Evolutionary conservation across 2,888 invertebrate species (phyloP), one percentile per base, ranked within the genome.

Genomic region (Athetis lepigone): DNA sequence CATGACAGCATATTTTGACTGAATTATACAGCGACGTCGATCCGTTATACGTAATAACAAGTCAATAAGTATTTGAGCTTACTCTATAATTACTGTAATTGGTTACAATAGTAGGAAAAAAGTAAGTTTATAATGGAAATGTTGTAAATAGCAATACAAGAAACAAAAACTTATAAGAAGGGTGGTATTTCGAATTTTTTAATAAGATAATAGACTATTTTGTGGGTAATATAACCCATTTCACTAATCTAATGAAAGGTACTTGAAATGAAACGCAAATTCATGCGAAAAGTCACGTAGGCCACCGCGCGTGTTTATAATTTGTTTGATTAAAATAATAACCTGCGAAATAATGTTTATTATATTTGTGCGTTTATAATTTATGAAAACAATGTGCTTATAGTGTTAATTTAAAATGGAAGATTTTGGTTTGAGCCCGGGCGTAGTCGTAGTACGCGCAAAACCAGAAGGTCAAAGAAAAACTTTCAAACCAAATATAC

Each of bases 401-500:
- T 47, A 73, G 47, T 29, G 25, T 54, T 39, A 13, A 13, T 6
- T 2, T 19, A 29, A 75, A 65, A 94, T 94, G 94, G 94, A 92
- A 79, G 91, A 91, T 75, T 87, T 90, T 52, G 80, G 74, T 50
- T 75, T 85, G 56, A 90, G 85, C 61, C 89, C 93, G 1, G 92
- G 93, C 56, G 95, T 95, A 11, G 94, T 98, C 2, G 96, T 98
- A 8, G 96, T 98, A 4, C 97, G 97, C 69, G 98, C 98, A 3
- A 98, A 97, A 90, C 97, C 97, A 13, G 94, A 94, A 83, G 93
- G 94, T 23, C 96, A 96, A 80, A 95, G 98, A 70, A 98, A 97
- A 92, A 96, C 98, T 43, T 98, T 98, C 83, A 97, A 97, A 90
- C 96, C 97, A 0, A 96, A 96, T 56, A 95, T 96, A 42, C 97